phyloP scores from a whole-genome alignment of 2,113 vertebrate genomes.

The Plecotus auritus region DNA sequence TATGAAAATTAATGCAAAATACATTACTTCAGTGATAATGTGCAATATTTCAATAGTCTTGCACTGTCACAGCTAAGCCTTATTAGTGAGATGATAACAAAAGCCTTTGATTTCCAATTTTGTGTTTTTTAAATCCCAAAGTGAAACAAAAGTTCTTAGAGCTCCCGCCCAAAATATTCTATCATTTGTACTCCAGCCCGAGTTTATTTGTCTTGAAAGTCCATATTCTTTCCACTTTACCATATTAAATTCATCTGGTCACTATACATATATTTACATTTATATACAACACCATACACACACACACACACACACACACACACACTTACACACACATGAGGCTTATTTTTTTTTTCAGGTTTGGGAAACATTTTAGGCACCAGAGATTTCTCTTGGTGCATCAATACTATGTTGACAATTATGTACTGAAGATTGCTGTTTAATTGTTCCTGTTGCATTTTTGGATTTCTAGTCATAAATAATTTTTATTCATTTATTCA shows the following conservation, averaged over 20 bases:
- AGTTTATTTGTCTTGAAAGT: neutral
- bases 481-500: neutral
- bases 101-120: neutral
- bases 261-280: neutral
- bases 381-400: neutral
- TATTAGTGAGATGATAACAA: neutral
- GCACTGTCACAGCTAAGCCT: neutral
- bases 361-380: neutral
- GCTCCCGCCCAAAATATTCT: neutral
- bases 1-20: neutral
- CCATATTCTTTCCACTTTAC: neutral
- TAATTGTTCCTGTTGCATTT: neutral
- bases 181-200: neutral
- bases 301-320: neutral
- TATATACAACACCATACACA: neutral
- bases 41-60: neutral
- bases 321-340: neutral
- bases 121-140: neutral
- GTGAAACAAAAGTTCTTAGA: neutral
- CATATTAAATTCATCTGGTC: neutral
- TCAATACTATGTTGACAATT: neutral
- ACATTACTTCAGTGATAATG: neutral
- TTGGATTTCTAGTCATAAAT: constrained; percentile 6
- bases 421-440: neutral
- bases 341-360: neutral